Evolutionary conservation across 2,797 vertebrate species (phyloP).

Genomic region (Microhierax caerulescens): DNA sequence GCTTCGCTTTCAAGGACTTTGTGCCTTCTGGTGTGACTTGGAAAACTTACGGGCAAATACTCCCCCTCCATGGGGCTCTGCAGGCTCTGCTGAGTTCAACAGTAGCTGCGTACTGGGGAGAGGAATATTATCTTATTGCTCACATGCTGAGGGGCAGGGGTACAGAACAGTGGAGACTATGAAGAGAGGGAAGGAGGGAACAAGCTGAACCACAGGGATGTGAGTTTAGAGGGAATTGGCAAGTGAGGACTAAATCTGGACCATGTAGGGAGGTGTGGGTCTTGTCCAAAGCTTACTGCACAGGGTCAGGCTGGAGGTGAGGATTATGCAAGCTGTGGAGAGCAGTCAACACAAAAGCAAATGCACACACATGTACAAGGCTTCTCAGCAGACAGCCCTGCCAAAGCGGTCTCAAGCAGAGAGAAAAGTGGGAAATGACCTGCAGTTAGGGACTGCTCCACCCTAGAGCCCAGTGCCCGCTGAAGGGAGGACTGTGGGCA

Average conservation of each 20-base stretch:
- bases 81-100: neutral
- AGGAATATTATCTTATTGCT: neutral
- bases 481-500: accelerated
- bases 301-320: neutral
- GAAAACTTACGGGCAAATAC: neutral
- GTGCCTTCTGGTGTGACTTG: neutral
- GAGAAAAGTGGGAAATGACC: neutral
- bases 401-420: accelerated
- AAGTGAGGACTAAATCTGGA: neutral
- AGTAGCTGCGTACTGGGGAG: neutral
- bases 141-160: accelerated
- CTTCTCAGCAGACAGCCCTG: neutral
- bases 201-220: neutral
- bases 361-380: accelerated
- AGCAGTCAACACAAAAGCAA: neutral
- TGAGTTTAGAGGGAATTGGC: neutral
- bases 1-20: neutral
- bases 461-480: neutral
- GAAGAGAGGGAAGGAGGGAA: neutral
- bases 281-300: neutral
- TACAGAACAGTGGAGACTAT: accelerated
- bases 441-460: neutral
- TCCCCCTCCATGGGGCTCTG: neutral
- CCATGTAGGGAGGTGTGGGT: accelerated
- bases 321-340: neutral